Percentiles rank a stretch among this genome's conserved stretches.
Conservation (phyloP, 2,113 vertebrate species). For the Turdus rufiventris region DNA sequence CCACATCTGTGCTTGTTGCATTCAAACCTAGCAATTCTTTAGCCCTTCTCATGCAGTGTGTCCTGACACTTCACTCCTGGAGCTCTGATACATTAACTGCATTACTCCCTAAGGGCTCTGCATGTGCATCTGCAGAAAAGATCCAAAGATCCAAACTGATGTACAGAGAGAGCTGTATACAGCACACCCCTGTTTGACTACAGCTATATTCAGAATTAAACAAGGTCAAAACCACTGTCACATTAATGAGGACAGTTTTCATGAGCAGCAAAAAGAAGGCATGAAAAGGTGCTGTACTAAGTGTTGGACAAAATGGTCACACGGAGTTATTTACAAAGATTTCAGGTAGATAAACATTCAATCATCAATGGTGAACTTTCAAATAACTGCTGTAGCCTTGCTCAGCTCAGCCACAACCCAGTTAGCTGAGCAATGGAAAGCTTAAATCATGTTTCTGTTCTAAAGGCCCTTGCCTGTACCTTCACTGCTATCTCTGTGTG, state of each 20-base stretch:
- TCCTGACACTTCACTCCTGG: neutral
- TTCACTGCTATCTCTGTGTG: slow-evolving; percentile 45
- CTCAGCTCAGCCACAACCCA: neutral
- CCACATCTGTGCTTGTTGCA: accelerated
- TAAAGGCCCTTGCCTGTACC: slow-evolving; percentile 18
- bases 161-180: neutral
- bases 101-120: neutral
- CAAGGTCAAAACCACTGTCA: neutral
- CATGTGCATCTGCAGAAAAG: neutral
- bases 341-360: neutral
- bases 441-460: neutral
- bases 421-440: neutral
- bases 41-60: neutral
- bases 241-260: neutral
- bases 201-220: neutral
- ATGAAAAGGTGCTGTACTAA: neutral
- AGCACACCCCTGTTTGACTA: neutral
- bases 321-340: neutral
- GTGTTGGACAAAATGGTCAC: neutral
- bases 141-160: neutral
- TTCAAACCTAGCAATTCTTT: neutral
- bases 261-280: neutral
- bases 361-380: neutral
- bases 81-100: neutral
- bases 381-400: neutral